Base-by-base conservation (phyloP, 2,888 invertebrate genomes). In the Ophonus ardosiacus region DNA sequence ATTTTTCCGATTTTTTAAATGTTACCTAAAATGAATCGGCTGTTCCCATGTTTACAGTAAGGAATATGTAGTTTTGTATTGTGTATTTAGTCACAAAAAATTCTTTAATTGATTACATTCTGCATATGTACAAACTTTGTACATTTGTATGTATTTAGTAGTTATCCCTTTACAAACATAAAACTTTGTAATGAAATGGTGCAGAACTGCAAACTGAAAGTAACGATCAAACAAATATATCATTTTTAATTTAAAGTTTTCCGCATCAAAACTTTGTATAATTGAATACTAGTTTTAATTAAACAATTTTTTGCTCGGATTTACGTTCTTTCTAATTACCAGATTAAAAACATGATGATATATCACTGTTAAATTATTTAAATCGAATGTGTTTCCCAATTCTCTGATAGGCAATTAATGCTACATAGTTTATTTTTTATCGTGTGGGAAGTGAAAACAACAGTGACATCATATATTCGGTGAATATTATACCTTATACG, bases 401-500 rank as follows among this genome's bases (percentile, higher is more conserved):
- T 31, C 13, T 4, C 40, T 40, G 17, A 68, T 71, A 17, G 71
- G 8, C 40, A 18, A 74, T 43, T 43, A 43, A 10, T 74, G 18
- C 10, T 7, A 18, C 18, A 7, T 40, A 38, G 40, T 68, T 63
- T 17, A 63, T 63, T 63, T 65, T 74, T 43, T 74, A 74, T 74
- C 18, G 40, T 43, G 71, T 74, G 51, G 71, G 71, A 74, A 74
- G 68, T 43, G 17, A 10, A 43, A 74, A 43, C 40, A 74, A 17
- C 17, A 7, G 40, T 74, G 71, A 74, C 71, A 51, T 74, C 71
- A 74, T 43, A 21, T 7, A 38, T 43, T 74, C n/a, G n/a, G 13
- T 71, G 71, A 7, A 7, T 74, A 74, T 74, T 74, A 68, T 10
- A 68, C 38, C 68, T 74, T 74, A 74, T 68, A 68, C 71, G 43